Base-by-base conservation (phyloP, 2,113 vertebrate genomes). In the Speoplatyrhinus poulsoni region DNA sequence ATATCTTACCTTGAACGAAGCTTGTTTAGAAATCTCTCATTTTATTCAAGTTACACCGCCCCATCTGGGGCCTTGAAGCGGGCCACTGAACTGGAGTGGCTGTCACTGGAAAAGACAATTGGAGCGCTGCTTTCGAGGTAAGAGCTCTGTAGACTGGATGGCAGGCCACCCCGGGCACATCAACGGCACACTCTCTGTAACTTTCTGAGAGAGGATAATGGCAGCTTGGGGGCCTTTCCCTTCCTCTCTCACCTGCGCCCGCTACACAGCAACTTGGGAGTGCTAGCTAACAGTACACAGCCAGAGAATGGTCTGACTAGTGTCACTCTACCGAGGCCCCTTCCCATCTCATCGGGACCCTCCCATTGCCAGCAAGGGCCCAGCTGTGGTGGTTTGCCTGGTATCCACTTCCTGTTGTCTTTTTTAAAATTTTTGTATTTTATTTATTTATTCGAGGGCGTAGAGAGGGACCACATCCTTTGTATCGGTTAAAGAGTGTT, bases 281-380 rank as follows among this genome's bases (percentile, higher is more conserved):
- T 87, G 75, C 73, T 87, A 90, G 75, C 68, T 46, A 12, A 55
- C 33, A 16, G 63, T 60, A 13, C 46, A 69, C 62, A 53, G 46
- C 15, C 46, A 69, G 76, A 91, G 69, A 65, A 89, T 91, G 89
- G 82, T 84, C 78, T 90, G 85, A 90, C 48, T 69, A 41, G n/a
- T 53, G 1, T 33, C 66, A 1, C 16, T 1, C 65, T 52, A 6
- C 64, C 12, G 46, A 46, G 10, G 46, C 12, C 60, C 47, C 66
- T 67, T 55, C 73, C 76, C 77, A 79, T 33, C 50, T 16, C 9
- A 1, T 61, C 13, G n/a, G 80, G 62, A 79, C 32, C 81, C 71
- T 76, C 85, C 71, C 59, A 65, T 71, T 66, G 12, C 62, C 71
- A 11, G 63, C 47, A 61, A 70, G 72, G 80, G 77, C 66, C 60